Percentiles rank a stretch among this genome's conserved stretches.
phyloP scores from a whole-genome alignment of 2,888 invertebrate species.

The Plemyria rubiginata region DNA sequence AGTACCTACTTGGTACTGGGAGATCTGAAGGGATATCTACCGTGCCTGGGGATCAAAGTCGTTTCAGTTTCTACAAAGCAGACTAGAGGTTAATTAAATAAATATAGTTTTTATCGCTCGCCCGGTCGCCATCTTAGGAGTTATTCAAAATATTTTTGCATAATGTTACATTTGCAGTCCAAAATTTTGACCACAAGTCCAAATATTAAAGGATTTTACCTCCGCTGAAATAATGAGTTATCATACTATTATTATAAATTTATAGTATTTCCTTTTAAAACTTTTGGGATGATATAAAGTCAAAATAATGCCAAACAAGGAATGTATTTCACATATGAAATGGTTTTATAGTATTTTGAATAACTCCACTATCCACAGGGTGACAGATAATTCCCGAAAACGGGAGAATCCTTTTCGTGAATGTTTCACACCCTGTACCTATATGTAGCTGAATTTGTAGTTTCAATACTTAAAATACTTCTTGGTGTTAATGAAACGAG shows the following conservation, averaged over 20 bases:
- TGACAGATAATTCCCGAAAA: background rate
- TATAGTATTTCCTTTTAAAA: background rate
- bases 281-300: no score
- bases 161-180: no score
- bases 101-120: background rate
- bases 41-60: no score
- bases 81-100: background rate
- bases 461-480: constrained; percentile 22
- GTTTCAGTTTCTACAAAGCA: no score
- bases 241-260: background rate
- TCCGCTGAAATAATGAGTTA: no score
- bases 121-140: constrained; percentile 12
- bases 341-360: constrained; percentile 17
- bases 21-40: no score
- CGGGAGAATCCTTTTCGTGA: background rate
- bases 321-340: background rate
- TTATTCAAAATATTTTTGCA: constrained; percentile 34
- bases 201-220: no score
- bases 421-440: constrained; percentile 1
- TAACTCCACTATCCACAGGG: constrained; percentile 17
- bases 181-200: no score
- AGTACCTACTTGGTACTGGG: no score
- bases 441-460: constrained; percentile 27
- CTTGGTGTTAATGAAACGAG: constrained; percentile 25
- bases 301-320: no score